A percentile compares a stretch with the other conserved stretches of the same genome.
phyloP scores from a whole-genome alignment of 2,888 invertebrate genomes.

The Drosophila paramelanica region DNA sequence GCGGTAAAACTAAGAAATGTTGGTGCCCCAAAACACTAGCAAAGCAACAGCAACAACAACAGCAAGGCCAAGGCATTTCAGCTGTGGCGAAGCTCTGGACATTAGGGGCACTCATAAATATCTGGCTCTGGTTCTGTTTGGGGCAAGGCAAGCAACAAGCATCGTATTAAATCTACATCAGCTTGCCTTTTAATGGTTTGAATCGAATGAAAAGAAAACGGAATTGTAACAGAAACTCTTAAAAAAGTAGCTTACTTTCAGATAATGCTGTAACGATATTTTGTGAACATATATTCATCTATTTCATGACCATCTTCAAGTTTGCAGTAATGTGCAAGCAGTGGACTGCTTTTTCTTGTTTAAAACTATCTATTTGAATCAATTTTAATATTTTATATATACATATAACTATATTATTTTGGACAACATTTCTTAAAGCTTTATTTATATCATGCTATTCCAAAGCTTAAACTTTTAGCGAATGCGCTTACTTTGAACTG shows the following conservation, averaged over 20 bases:
- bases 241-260: background rate
- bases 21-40: constrained; percentile 14
- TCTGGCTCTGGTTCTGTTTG: constrained; percentile 11
- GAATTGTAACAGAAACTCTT: background rate
- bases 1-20: constrained; percentile 15
- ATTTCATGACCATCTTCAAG: no score
- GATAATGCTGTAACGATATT: no score
- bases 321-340: no score
- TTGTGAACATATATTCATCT: no score
- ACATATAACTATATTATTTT: no score
- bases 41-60: constrained; percentile 10
- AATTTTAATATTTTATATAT: no score
- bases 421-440: no score
- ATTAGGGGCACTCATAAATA: constrained; percentile 59
- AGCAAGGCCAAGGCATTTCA: constrained; percentile 16
- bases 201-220: background rate
- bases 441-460: no score
- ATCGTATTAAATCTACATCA: constrained; percentile 18
- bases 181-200: background rate
- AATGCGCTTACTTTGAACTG: no score
- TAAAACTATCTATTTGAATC: no score
- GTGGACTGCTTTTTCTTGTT: no score
- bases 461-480: no score
- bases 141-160: background rate
- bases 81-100: constrained; percentile 52